These are phyloP conservation scores for Trinectes maculatus DNA, from an alignment of 2,113 vertebrate species.

Conservation along the genomic window DNA sequence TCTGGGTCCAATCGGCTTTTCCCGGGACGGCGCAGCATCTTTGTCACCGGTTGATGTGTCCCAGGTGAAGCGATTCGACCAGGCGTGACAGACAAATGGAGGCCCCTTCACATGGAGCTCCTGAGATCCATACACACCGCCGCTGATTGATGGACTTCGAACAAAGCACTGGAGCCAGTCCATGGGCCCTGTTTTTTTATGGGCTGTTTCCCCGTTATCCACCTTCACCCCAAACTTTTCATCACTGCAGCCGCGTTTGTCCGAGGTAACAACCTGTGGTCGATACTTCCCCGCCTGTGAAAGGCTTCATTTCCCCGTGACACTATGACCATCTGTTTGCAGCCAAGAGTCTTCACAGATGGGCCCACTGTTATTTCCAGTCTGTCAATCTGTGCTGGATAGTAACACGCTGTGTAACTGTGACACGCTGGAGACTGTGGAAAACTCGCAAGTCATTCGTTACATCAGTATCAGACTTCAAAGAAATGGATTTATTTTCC, in stretches of 20 bases:
- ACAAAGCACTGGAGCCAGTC: constrained; percentile 20
- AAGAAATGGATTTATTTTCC: not conserved
- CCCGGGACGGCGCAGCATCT: too few species aligned
- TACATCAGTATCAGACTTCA: constrained; percentile 19
- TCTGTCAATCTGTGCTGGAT: constrained; percentile 43
- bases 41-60: not conserved
- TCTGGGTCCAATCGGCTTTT: constrained; percentile 6
- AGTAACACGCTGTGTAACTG: constrained; percentile 43
- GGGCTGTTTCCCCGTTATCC: not conserved
- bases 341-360: constrained; percentile 48
- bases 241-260: constrained; percentile 25
- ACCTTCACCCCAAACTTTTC: constrained; percentile 8
- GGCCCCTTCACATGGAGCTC: too few species aligned
- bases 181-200: constrained; percentile 33
- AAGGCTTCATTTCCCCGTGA: constrained; percentile 48
- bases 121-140: not conserved
- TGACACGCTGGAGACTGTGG: constrained; percentile 18
- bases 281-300: constrained; percentile 35
- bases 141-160: constrained; percentile 23
- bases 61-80: not conserved
- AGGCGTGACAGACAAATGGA: constrained; percentile 24
- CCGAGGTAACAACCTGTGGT: constrained; percentile 44
- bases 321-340: constrained; percentile 14
- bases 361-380: constrained; percentile 31
- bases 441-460: constrained; percentile 6